These are phyloP conservation scores for Alligator mississippiensis DNA, from an alignment of 2,113 vertebrate genomes.

Conservation along the genomic window DNA sequence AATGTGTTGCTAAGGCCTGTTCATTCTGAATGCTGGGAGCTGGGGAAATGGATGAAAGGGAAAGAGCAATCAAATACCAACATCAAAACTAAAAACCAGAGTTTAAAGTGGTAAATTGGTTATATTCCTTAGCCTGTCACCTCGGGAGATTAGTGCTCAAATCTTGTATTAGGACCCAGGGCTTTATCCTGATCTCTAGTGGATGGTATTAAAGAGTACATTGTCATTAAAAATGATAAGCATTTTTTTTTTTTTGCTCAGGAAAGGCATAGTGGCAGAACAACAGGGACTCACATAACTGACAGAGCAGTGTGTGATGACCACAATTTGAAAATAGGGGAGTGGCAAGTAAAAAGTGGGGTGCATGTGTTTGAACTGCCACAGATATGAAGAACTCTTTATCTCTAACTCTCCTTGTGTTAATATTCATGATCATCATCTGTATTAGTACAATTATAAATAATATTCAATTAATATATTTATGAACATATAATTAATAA, in stretches of 20 bases:
- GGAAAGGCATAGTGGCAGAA: slow-evolving; percentile 15
- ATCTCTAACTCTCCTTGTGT: neutral
- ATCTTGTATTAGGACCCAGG: neutral
- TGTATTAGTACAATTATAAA: neutral
- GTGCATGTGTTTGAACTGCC: neutral
- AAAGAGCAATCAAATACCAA: slow-evolving; percentile 31
- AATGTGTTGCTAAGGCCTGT: neutral
- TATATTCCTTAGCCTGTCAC: neutral
- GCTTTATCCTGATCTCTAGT: neutral
- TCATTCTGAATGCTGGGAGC: neutral
- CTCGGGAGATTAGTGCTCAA: slow-evolving; percentile 3
- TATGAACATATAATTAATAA: neutral
- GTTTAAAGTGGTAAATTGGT: neutral
- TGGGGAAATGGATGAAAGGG: slow-evolving; percentile 10
- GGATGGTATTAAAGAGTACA: slow-evolving; percentile 23
- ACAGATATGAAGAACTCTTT: slow-evolving; percentile 18
- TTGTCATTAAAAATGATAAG: slow-evolving; percentile 17
- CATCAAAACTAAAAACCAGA: neutral
- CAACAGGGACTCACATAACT: slow-evolving; percentile 38
- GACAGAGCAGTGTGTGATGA: slow-evolving; percentile 38
- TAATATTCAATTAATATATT: neutral
- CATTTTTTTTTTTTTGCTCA: slow-evolving; percentile 48
- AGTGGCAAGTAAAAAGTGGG: slow-evolving; percentile 7
- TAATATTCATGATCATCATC: slow-evolving; percentile 24
- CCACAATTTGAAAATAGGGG: neutral